Percentiles rank a stretch among this genome's conserved stretches.
Conservation (phyloP, 2,113 vertebrate species). For the Pelecanus crispus region DNA sequence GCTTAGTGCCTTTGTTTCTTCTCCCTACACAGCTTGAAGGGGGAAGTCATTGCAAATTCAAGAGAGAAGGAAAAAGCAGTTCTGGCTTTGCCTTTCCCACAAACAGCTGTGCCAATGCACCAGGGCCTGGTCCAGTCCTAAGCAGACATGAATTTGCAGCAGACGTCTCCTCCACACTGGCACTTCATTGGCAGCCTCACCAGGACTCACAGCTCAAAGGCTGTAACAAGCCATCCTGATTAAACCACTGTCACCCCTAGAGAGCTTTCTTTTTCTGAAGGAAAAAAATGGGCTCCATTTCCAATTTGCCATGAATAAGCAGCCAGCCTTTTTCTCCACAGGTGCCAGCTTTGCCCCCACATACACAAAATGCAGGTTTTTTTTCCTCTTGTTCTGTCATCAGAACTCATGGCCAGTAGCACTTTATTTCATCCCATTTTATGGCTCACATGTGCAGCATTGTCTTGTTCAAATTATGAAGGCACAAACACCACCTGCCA, state of each 20-base stretch:
- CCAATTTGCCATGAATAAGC: not conserved
- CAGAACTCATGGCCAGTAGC: not conserved
- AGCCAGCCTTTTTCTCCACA: not conserved
- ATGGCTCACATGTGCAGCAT: not conserved
- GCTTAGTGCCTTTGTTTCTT: not conserved
- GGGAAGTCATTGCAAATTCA: not conserved
- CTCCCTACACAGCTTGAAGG: not conserved
- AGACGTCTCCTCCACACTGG: not conserved
- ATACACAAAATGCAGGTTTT: not conserved
- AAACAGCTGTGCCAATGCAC: not conserved
- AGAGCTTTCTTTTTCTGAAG: not conserved
- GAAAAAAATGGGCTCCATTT: not conserved
- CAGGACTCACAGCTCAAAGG: not conserved
- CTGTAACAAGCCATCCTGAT: not conserved
- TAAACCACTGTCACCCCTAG: not conserved
- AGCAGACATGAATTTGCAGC: not conserved
- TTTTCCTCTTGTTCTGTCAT: not conserved
- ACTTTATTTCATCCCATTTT: not conserved
- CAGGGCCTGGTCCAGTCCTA: not conserved
- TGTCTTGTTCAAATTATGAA: not conserved
- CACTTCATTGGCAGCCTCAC: not conserved
- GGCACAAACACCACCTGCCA: constrained; percentile 22
- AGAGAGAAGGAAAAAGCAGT: not conserved
- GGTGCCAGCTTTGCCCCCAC: not conserved
- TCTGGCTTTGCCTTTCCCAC: not conserved